Base-by-base conservation (phyloP, 2,113 vertebrate genomes). In the Otus sunia region DNA sequence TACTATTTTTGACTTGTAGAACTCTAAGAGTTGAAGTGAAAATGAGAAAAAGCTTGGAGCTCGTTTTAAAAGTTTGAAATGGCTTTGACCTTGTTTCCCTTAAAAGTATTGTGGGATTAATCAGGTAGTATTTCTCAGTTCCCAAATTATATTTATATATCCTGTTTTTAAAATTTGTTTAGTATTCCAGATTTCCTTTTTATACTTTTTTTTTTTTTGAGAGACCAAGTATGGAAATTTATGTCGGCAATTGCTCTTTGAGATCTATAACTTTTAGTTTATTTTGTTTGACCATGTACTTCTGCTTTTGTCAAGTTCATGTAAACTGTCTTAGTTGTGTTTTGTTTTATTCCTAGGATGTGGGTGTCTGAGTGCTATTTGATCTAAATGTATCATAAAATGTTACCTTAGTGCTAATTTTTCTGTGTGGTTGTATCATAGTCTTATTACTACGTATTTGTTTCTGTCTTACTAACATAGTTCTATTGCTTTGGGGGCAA, bases 61-160 rank as follows among this genome's bases (percentile, higher is more conserved):
- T 97, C 4, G 2, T 74, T 95, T 94, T 95, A 93, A 73, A 88
- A 95, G 89, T 97, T 95, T 96, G 94, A 96, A 96, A 84, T 85
- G 69, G 11, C 22, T n/a, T 95, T 53, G 83, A 95, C 90, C 59
- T 94, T 97, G 56, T 85, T 82, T 71, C 37, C 41, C 19, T 87
- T 73, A 73, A 58, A 92, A 83, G 53, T 92, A 30, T 19, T 83
- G 53, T 90, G 87, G 23, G 30, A 95, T 94, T 92, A 73, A 82
- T 83, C 47, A 49, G 71, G 80, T 86, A 96, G 47, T 13, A 8
- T 73, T 94, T 94, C 36, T 81, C 17, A 85, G 3, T 82, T 82
- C 36, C 83, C 25, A 82, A 53, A 66, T 34, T 69, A 6, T 23
- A 58, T 73, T 85, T 71, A 6, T 77, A 58, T 82, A 86, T 86